These are phyloP conservation scores for Megaleporinus macrocephalus DNA, from an alignment of 2,113 vertebrate genomes.

Conservation along the genomic window DNA sequence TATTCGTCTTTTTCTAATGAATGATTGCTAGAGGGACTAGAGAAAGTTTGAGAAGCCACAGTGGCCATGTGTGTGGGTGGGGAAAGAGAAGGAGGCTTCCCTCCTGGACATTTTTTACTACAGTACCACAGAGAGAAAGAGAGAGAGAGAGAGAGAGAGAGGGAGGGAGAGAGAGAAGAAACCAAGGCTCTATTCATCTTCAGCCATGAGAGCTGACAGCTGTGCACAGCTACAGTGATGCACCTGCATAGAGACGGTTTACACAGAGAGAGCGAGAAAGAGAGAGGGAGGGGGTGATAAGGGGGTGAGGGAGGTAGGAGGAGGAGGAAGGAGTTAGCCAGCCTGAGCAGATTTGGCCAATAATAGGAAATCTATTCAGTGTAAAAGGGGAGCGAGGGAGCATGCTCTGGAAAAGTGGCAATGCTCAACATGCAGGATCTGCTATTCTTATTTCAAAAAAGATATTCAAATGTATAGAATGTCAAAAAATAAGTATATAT, in stretches of 20 bases:
- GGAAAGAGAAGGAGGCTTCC: not conserved
- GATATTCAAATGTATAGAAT: not conserved
- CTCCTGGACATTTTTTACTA: no score
- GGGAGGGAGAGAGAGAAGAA: slow-evolving; percentile 19
- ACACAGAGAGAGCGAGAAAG: not conserved
- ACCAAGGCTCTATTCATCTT: slow-evolving; percentile 48
- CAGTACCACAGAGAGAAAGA: not conserved
- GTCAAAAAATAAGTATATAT: no score
- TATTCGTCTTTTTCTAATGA: slow-evolving; percentile 9
- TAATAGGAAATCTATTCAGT: slow-evolving; percentile 20
- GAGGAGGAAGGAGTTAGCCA: not conserved
- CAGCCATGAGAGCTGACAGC: slow-evolving; percentile 46
- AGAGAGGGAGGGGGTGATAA: not conserved
- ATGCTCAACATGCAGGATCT: not conserved
- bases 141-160: not conserved
- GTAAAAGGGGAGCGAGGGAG: not conserved
- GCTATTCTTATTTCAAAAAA: not conserved
- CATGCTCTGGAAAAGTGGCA: not conserved
- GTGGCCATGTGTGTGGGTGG: slow-evolving; percentile 22
- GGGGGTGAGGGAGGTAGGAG: not conserved
- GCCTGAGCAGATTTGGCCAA: not conserved
- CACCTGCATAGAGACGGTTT: slow-evolving; percentile 46
- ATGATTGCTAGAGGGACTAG: not conserved
- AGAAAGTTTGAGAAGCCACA: slow-evolving; percentile 42
- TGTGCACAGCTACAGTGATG: slow-evolving; percentile 42